These are phyloP conservation scores for Standfussiana lucernea DNA, from an alignment of 2,888 invertebrate species.

Conservation along the genomic window DNA sequence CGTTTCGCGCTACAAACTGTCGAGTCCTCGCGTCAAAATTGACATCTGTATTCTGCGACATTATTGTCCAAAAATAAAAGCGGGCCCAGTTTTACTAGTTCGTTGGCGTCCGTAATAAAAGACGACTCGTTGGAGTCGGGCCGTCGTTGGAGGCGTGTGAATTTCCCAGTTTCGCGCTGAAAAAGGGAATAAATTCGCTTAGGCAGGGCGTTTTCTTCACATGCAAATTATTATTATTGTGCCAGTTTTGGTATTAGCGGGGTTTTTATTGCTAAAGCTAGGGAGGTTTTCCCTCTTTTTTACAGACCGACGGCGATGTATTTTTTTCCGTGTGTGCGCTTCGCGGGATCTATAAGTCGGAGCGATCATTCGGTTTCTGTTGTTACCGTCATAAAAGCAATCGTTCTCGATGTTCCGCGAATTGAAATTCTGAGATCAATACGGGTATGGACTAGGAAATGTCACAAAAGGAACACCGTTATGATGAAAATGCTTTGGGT, in stretches of 20 bases:
- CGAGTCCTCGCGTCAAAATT: constrained; percentile 34
- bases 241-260: constrained; percentile 80
- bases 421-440: constrained; percentile 62
- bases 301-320: constrained; percentile 67
- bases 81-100: constrained; percentile 67
- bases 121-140: constrained; percentile 66
- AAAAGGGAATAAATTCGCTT: constrained; percentile 77
- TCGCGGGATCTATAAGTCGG: constrained; percentile 59
- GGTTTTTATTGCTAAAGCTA: constrained; percentile 75
- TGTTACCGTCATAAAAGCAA: constrained; percentile 64
- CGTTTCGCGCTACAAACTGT: constrained; percentile 21
- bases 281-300: constrained; percentile 68
- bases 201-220: constrained; percentile 78
- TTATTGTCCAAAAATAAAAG: constrained; percentile 65
- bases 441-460: constrained; percentile 34
- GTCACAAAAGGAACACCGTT: constrained; percentile 46
- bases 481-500: constrained; percentile 43
- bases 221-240: constrained; percentile 86
- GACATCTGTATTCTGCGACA: constrained; percentile 54
- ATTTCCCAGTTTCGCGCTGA: constrained; percentile 70
- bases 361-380: constrained; percentile 68
- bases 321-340: constrained; percentile 63
- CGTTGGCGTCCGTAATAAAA: constrained; percentile 72
- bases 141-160: constrained; percentile 72
- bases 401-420: constrained; percentile 51